These are phyloP conservation scores for Luffia ferchaultella DNA, from an alignment of 2,888 invertebrate species.

Conservation along the genomic window DNA sequence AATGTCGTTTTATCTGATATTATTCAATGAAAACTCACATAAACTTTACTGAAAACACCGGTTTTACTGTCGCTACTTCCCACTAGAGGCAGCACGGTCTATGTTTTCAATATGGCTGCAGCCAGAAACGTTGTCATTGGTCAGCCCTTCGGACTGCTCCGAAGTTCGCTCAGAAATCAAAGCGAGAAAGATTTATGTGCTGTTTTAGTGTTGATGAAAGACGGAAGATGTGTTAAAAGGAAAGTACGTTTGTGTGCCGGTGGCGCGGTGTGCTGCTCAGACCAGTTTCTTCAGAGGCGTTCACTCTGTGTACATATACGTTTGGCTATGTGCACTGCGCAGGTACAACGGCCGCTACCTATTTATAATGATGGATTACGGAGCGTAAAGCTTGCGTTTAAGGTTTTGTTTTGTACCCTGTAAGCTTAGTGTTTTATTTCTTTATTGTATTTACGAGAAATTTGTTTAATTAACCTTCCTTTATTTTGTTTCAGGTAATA, in stretches of 20 bases:
- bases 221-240: slow-evolving; percentile 53
- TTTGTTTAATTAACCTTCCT: no score
- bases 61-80: slow-evolving; percentile 38
- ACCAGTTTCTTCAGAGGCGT: slow-evolving; percentile 63
- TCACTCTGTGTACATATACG: slow-evolving; percentile 47
- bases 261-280: slow-evolving; percentile 25
- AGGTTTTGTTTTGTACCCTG: neutral
- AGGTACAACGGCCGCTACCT: slow-evolving; percentile 44
- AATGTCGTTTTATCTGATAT: no score
- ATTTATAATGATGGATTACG: slow-evolving; percentile 46
- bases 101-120: slow-evolving; percentile 60
- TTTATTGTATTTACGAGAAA: neutral
- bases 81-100: slow-evolving; percentile 43
- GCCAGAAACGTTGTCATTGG: slow-evolving; percentile 39
- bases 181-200: slow-evolving; percentile 59
- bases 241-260: slow-evolving; percentile 56
- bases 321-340: slow-evolving; percentile 26
- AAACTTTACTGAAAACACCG: slow-evolving; percentile 35
- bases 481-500: slow-evolving; percentile 7
- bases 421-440: neutral
- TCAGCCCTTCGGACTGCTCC: slow-evolving; percentile 27
- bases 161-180: slow-evolving; percentile 49
- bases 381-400: slow-evolving; percentile 3
- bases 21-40: slow-evolving; percentile 40
- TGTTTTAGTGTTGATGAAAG: slow-evolving; percentile 56